Base-by-base conservation (phyloP, 1,140 invertebrate genomes). In the Augochlora pura region DNA sequence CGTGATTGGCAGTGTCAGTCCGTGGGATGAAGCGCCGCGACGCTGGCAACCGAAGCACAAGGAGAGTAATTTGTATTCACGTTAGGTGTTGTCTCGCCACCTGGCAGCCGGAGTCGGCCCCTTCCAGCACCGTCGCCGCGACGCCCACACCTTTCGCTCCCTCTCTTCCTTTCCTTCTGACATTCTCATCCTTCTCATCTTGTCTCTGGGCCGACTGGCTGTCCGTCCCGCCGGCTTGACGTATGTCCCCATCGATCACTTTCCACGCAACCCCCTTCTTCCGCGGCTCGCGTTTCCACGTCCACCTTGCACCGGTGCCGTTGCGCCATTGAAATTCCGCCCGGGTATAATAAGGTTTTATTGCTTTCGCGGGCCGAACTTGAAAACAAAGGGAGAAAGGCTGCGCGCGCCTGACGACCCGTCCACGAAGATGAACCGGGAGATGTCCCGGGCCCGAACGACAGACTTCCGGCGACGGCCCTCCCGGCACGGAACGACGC, bases 11-110 rank as follows among this genome's bases (percentile, higher is more conserved):
- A 88, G 85, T 70, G 79, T 82, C 85, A 80, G 83, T 75, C 32
- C 63, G 60, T 65, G 67, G 80, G 85, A 83, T 75, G 79, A 85
- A 80, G 83, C 77, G 83, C 57, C 80, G 69, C 54, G 82, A 71
- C 63, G 74, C 74, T 84, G 79, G 85, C 75, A 86, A 81, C 78
- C 74, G 83, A 78, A 80, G 87, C 79, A 77, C 71, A 64, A 71
- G 63, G 65, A 77, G 82, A 77, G 82, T 87, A 88, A 88, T 89
- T 89, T 88, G 88, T 89, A 89, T 89, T 89, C 88, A 88, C 87
- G 85, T 87, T 88, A 89, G 88, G 85, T 84, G 84, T 87, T 86
- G 86, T 88, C 86, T 88, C 83, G 82, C 77, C 86, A 87, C 87
- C 87, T 89, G 87, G 82, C 79, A 87, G 75, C 84, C 75, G 67